Evolutionary conservation across 2,888 invertebrate genomes (phyloP), one percentile per base, ranked within the genome.

Genomic region (Rosalia funebris): DNA sequence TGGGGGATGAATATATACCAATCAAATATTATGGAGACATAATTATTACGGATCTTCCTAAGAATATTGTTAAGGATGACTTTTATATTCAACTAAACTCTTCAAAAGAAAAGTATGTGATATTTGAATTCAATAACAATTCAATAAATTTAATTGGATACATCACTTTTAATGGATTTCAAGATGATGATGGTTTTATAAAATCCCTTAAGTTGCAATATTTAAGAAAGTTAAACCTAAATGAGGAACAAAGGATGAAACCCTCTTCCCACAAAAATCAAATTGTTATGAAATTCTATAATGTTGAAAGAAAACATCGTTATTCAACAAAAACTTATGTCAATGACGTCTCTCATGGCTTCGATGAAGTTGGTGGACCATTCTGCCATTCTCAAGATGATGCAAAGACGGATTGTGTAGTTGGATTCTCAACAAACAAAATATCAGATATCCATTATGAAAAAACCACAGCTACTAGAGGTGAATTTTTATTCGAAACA

Each of bases 71-170:
- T 11, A 42, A 42, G 19, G 19, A 42, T 19, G 19, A 42, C 19
- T 17, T 42, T 42, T 42, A 19, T 42, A 42, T 42, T 42, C 42
- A 42, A 42, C 20, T 42, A 17, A 42, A 10, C 42, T 42, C 42
- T 10, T 42, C 42, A 42, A 19, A 42, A 42, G 20, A 42, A 34
- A 42, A 42, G 19, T 42, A 42, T 42, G 19, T 42, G n/a, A 42
- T 19, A 19, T 42, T 42, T 42, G 42, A 42, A 42, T 42, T 42
- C 12, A 19, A 19, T 11, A 12, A 42, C 12, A 19, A 19, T 19
- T 19, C 19, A 42, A 42, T 42, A 42, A 42, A 42, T 12, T 42
- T 42, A 11, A 42, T 42, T 42, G 42, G 42, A 42, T 19, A 42
- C 20, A 42, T 42, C 7, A 42, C 19, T 42, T 42, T 42, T 19